Percentiles rank a stretch among this genome's conserved stretches.
These are phyloP conservation scores for Maniola jurtina DNA, from an alignment of 1,140 invertebrate species.

Conservation along the genomic window DNA sequence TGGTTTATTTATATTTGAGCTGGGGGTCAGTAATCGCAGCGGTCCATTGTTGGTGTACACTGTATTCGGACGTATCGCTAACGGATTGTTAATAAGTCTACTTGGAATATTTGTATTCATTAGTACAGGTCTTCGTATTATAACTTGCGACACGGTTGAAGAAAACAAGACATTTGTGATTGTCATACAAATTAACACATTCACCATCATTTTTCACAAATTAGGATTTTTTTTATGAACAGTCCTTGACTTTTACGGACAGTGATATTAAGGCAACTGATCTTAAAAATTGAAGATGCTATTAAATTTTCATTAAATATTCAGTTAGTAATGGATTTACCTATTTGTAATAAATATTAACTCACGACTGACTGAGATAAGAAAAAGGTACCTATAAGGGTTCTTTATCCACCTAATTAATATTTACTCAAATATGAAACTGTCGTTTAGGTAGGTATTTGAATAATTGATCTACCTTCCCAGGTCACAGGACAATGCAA, in stretches of 20 bases:
- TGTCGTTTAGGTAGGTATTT: too few species aligned
- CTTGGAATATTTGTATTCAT: background rate
- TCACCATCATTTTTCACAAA: background rate
- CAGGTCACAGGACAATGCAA: too few species aligned
- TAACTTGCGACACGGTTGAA: background rate
- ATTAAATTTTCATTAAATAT: background rate
- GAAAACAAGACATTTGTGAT: background rate
- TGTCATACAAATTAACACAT: background rate
- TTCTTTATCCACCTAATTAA: too few species aligned
- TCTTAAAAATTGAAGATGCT: background rate
- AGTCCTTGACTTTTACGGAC: background rate
- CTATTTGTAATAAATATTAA: background rate
- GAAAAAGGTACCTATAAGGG: background rate
- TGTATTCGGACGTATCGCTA: background rate
- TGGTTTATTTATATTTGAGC: slow-evolving; percentile 1
- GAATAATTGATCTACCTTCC: too few species aligned
- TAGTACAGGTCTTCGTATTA: background rate
- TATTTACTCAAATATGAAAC: too few species aligned
- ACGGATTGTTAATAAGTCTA: background rate
- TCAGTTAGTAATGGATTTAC: background rate
- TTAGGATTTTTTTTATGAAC: background rate
- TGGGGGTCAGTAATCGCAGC: background rate
- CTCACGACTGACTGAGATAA: background rate
- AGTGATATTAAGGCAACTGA: background rate
- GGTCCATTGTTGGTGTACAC: background rate